A percentile compares a stretch with the other conserved stretches of the same genome.
Conservation (phyloP, 2,797 vertebrate species). For the Mustela erminea region DNA sequence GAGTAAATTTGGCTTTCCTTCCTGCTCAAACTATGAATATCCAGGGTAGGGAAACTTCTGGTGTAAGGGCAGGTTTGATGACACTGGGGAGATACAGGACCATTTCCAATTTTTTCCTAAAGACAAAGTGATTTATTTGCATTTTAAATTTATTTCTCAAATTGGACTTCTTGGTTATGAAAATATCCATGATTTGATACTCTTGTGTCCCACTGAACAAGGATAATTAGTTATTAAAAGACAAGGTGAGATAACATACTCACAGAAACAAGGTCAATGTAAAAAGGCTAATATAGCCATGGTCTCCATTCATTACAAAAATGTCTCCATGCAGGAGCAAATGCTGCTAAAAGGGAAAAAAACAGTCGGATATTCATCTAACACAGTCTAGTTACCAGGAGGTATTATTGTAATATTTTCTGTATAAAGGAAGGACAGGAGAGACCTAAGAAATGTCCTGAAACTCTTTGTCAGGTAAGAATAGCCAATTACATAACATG, state of each 20-base stretch:
- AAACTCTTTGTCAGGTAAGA: constrained; percentile 6
- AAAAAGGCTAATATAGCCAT: not conserved
- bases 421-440: not conserved
- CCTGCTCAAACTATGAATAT: not conserved
- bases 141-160: constrained; percentile 46
- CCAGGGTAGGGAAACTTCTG: not conserved
- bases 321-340: not conserved
- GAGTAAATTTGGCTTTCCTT: not conserved
- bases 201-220: not conserved
- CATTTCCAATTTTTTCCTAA: not conserved
- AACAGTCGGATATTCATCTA: not conserved
- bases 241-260: not conserved
- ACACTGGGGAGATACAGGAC: not conserved
- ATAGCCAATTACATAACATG: not conserved
- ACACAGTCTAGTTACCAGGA: not conserved
- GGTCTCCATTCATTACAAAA: not conserved
- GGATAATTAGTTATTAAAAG: constrained; percentile 34
- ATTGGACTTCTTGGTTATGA: not conserved
- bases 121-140: constrained; percentile 13
- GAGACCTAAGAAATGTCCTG: not conserved
- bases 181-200: constrained; percentile 26
- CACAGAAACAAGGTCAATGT: not conserved
- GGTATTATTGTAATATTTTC: not conserved
- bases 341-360: constrained; percentile 3
- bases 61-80: not conserved